Conservation (phyloP, 2,113 vertebrate genomes). For the Labeo rohita region DNA sequence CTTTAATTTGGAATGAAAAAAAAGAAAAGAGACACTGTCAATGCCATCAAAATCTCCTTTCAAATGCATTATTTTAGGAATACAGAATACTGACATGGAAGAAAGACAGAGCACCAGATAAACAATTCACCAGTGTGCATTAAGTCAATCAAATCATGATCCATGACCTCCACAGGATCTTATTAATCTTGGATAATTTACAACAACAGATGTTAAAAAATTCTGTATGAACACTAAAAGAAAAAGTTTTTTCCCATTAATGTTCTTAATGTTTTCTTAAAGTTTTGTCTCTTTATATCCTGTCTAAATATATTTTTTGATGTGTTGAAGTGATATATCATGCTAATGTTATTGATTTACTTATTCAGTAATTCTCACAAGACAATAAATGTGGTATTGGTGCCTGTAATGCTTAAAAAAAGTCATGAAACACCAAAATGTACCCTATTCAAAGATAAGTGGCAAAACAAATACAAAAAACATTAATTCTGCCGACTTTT, state of each 20-base stretch:
- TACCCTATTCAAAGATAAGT: neutral
- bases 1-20: neutral
- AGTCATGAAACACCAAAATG: neutral
- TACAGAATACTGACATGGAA: neutral
- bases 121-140: neutral
- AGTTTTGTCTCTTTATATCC: too few relatives aligned
- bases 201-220: too few relatives aligned
- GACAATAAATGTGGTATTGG: neutral
- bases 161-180: too few relatives aligned
- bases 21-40: neutral
- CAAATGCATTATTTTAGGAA: neutral
- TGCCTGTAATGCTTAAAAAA: neutral
- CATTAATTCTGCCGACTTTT: conserved; percentile 3
- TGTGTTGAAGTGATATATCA: neutral
- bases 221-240: too few relatives aligned
- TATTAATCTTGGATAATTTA: too few relatives aligned
- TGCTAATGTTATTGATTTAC: neutral
- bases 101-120: neutral
- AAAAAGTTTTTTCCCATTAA: too few relatives aligned
- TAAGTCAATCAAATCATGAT: neutral
- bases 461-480: too few relatives aligned
- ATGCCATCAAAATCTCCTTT: neutral
- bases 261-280: too few relatives aligned
- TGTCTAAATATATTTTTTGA: neutral
- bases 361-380: neutral